Percentiles rank a stretch among this genome's conserved stretches.
These are phyloP conservation scores for Eulemur rufifrons DNA, from an alignment of 2,113 vertebrate species.

Conservation along the genomic window DNA sequence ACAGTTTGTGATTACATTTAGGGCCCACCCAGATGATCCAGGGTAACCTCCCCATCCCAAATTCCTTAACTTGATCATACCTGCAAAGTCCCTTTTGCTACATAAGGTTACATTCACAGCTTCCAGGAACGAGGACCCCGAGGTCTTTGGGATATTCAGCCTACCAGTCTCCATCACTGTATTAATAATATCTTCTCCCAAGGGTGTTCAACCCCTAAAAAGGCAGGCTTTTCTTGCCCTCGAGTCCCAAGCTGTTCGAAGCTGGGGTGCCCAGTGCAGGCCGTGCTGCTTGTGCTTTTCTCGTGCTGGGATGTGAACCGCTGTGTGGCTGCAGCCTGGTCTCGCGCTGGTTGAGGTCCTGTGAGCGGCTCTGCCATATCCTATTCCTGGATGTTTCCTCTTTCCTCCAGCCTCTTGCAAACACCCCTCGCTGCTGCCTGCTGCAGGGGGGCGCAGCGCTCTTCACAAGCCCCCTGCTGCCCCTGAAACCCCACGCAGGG, in stretches of 20 bases:
- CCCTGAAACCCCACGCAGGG: background rate
- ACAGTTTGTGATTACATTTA: background rate
- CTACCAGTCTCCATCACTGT: background rate
- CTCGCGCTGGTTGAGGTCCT: fast-evolving
- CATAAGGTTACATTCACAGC: background rate
- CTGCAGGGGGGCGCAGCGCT: background rate
- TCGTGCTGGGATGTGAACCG: background rate
- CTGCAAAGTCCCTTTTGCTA: background rate
- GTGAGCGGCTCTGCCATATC: background rate
- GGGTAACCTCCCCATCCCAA: background rate
- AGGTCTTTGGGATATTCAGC: background rate
- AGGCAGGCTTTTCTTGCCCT: background rate
- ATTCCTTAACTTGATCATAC: background rate
- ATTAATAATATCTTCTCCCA: background rate
- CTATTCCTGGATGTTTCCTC: background rate
- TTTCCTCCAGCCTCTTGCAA: background rate
- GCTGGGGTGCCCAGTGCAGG: background rate
- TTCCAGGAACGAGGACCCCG: background rate
- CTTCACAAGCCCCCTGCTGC: background rate
- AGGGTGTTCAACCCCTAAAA: background rate
- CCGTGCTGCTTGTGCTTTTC: background rate
- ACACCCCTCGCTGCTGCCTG: background rate
- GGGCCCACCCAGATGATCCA: background rate
- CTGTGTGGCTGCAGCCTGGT: background rate
- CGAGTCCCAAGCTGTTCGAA: background rate